Base-by-base conservation (phyloP, 2,888 invertebrate species). In the Sarcophaga carnaria region DNA sequence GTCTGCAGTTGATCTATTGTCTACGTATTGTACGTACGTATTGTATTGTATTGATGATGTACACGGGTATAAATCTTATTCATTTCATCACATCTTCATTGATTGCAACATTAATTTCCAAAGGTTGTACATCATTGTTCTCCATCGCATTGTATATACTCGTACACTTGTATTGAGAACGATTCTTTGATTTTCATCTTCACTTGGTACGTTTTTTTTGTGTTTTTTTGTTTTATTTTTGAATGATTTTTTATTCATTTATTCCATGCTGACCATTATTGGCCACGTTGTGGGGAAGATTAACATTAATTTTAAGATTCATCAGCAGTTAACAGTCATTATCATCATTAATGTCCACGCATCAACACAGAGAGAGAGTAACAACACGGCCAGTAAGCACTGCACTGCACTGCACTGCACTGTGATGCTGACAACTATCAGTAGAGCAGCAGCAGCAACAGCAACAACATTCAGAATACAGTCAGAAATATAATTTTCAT, bases 271-370 rank as follows among this genome's bases (percentile, higher is more conserved):
- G 63, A 66, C 14, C 72, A 74, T 17, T 14, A 17, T 54, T 14
- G 54, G 5, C 54, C 5, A 54, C 4, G 12, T 54, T 54, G 79
- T 66, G 59, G 74, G 49, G 11, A 77, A 63, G 72, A 80, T 78
- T 77, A 72, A 75, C 84, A 82, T 78, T 79, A 78, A 81, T 81
- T 87, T 88, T 79, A 86, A 87, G 81, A 88, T 88, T 77, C 91
- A 91, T 89, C 89, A 88, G 81, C 85, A 87, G 88, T 88, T 86
- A 85, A 89, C 90, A 91, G 90, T 91, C 92, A 92, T 92, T 91
- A 91, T 90, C 91, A 90, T 91, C 92, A 91, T 92, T 92, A 91
- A 91, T 90, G 92, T 92, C 86, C 80, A 86, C 86, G 86, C 84
- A 86, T 76, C 88, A 90, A 90, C 90, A 91, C 59, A 54, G 17